Conservation (phyloP, 2,797 vertebrate species). For the Heteromormyrus szaboi region DNA sequence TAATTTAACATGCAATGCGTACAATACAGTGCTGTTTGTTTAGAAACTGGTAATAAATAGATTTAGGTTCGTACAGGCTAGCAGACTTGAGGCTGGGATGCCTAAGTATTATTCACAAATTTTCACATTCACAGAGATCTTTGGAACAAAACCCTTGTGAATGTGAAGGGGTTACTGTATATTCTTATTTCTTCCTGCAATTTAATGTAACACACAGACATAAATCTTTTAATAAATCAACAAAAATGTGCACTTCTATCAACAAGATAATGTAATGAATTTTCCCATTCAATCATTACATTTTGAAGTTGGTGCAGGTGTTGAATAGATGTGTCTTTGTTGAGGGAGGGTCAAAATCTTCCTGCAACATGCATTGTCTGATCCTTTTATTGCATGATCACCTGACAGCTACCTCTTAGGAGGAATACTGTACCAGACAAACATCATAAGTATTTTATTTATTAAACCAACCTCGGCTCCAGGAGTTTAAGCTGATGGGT, state of each 20-base stretch:
- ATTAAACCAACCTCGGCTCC: not conserved
- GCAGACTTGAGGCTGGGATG: not conserved
- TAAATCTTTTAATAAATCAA: not conserved
- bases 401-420: not conserved
- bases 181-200: not conserved
- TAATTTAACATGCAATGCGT: not conserved
- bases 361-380: not conserved
- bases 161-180: not conserved
- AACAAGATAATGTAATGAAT: not conserved
- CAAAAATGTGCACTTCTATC: not conserved
- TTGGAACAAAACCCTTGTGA: not conserved
- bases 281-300: not conserved
- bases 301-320: not conserved
- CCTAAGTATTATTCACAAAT: not conserved
- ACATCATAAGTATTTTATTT: not conserved
- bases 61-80: not conserved
- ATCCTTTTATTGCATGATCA: not conserved
- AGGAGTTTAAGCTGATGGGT: not conserved
- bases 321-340: not conserved
- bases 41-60: not conserved
- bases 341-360: not conserved
- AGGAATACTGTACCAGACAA: not conserved
- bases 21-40: not conserved
- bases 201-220: not conserved
- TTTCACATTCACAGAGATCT: not conserved